Evolutionary conservation across 2,797 vertebrate species (phyloP).

Genomic region (Coregonus ussuriensis): DNA sequence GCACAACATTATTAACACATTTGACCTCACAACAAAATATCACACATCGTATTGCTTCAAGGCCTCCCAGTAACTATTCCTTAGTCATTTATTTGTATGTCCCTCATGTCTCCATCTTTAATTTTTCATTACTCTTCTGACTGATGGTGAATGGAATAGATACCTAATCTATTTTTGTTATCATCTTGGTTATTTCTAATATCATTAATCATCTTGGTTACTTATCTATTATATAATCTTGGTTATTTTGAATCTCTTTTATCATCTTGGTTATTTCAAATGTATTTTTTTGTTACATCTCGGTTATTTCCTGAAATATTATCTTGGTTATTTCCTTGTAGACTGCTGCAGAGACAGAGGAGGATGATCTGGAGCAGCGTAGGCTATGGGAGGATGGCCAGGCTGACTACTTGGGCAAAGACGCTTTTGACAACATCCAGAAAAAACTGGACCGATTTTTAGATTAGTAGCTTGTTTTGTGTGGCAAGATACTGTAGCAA

Average conservation of each 20-base stretch:
- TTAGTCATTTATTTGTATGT: background rate
- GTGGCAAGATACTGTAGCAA: background rate
- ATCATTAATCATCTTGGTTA: background rate
- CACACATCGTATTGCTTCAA: background rate
- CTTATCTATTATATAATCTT: background rate
- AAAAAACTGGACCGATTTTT: conserved; percentile 79
- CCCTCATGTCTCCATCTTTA: background rate
- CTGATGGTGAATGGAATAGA: background rate
- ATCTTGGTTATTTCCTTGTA: conserved; percentile 19
- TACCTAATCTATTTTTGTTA: background rate
- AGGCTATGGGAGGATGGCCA: conserved; percentile 76
- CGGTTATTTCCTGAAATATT: background rate
- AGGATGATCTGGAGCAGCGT: conserved; percentile 65
- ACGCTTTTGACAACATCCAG: conserved; percentile 77
- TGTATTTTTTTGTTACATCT: background rate
- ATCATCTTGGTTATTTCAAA: background rate
- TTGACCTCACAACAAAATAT: background rate
- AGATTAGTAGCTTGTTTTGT: conserved; percentile 44
- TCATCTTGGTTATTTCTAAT: background rate
- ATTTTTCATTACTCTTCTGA: background rate
- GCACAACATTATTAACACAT: background rate
- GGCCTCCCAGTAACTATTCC: background rate
- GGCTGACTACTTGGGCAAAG: conserved; percentile 79
- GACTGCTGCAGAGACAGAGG: conserved; percentile 45
- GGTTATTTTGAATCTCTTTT: background rate